Evolutionary conservation across 2,113 vertebrate genomes (phyloP), one percentile per base, ranked within the genome.

Genomic region (Pithys albifrons): DNA sequence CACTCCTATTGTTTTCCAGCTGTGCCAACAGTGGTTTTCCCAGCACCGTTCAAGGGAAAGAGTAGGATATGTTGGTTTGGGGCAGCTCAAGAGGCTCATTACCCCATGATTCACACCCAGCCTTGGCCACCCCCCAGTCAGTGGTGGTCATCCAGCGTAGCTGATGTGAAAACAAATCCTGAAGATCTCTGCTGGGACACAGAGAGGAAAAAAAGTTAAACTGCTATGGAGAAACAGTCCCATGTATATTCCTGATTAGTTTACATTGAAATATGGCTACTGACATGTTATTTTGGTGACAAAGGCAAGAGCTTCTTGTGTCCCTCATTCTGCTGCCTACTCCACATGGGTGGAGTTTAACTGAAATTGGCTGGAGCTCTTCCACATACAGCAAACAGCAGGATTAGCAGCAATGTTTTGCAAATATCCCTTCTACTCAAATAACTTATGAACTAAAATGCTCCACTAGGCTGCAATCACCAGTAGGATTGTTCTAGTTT

Each of bases 361-460:
- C 37, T 65, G 70, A 54, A 76, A 71, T 46, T 2, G 3, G 61
- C 91, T 92, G 86, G 93, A 94, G 55, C 65, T 28, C 28, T 88
- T 95, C 92, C 92, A 92, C 52, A 13, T 25, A 57, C 41, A 95
- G 92, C 88, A 95, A 94, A 84, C 0, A 19, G 57, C 70, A 84
- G 79, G 83, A 91, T 96, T 91, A 93, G 46, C 85, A 81, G 37
- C 0, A 9, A 43, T 87, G 73, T 96, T 96, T 84, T 96, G 86
- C 83, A 92, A 96, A 93, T 95, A 96, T 69, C 52, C 37, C 66
- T 93, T 73, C 92, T 91, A 79, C 65, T 94, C 64, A 65, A 93
- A 95, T 66, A 91, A 81, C 57, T n/a, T 69, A 51, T 91, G 86
- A 92, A 90, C 76, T 83, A 70, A 91, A 93, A 93, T 31, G 52